Base-by-base conservation (phyloP, 2,888 invertebrate genomes). In the Drosophila infuscata region DNA sequence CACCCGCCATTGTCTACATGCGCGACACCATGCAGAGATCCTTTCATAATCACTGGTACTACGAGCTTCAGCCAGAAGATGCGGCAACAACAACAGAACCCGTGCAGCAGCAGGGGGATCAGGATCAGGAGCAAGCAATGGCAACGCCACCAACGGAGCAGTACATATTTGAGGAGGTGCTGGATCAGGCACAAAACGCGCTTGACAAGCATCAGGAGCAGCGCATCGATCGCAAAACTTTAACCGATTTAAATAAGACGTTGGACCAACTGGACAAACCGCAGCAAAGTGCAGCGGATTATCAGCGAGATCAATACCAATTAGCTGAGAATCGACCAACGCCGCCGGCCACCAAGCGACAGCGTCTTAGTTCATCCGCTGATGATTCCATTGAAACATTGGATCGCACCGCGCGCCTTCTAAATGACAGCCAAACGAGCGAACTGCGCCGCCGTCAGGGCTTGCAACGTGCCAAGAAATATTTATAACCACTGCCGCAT, bases 1-100 rank as follows among this genome's bases (percentile, higher is more conserved):
- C 92, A 0, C 29, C 56, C 0, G 81, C 83, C 53, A 67, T 93
- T 8, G 90, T 93, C 41, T 93, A 92, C 54, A 52, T 33, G 1
- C 49, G 33, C 0, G 15, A 35, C 8, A 81, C 73, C 0, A 33
- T 87, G 56, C 64, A 54, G 32, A 46, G 15, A 0, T 15, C 12
- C 33, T 89, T 70, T 15, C 52, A 65, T 5, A 38, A 43, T 6
- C 58, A 58, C 29, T 85, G 85, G 85, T 88, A 76, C 36, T 89
- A 74, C 30, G 76, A 79, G 4, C 75, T 67, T 20, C 79, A 79
- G 56, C 25, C 35, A 15, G 30, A 74, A 1, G 70, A 63, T 9
- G 30, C 17, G n/a, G 3, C 33, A n/a, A 8, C 12, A 17, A 33
- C 8, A 35, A 11, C 30, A n/a, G 46, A 46, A 15, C 30, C 15